These are phyloP conservation scores for Dolomedes plantarius DNA, from an alignment of 2,888 invertebrate species.

Conservation along the genomic window DNA sequence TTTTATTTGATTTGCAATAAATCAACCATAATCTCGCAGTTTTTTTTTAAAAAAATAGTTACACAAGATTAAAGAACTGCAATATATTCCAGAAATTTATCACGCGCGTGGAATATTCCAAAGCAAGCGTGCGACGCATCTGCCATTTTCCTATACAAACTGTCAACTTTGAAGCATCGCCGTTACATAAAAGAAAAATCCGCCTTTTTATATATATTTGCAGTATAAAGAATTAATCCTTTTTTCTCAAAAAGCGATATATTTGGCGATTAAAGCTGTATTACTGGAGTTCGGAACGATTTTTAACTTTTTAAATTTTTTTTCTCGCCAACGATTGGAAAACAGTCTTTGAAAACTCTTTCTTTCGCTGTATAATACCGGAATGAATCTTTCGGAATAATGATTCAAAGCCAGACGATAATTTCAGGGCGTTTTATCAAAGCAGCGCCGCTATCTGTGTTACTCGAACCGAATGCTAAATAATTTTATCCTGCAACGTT, in stretches of 20 bases:
- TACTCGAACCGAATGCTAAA: not conserved
- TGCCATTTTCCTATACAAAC: conserved; percentile 56
- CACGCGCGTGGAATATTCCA: not conserved
- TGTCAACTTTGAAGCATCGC: conserved; percentile 55
- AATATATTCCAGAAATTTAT: not conserved
- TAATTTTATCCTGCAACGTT: not conserved
- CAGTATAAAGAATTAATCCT: conserved; percentile 26
- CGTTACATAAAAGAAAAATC: conserved; percentile 46
- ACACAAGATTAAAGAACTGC: not conserved
- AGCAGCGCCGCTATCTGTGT: not conserved
- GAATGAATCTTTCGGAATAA: conserved; percentile 30
- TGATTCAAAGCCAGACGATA: conserved; percentile 40
- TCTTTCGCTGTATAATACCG: not conserved
- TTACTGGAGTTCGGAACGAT: conserved; percentile 39
- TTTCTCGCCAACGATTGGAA: conserved; percentile 36
- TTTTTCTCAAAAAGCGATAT: conserved; percentile 34
- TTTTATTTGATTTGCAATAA: not conserved
- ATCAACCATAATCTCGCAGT: not conserved
- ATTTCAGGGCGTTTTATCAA: conserved; percentile 26
- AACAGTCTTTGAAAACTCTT: not conserved
- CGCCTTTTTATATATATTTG: not conserved
- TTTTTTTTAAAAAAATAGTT: not conserved
- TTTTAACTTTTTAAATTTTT: too few species aligned
- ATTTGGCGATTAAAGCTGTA: conserved; percentile 54
- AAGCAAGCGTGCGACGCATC: not conserved